Conservation (phyloP, 2,888 invertebrate genomes). For the Noctua janthe region DNA sequence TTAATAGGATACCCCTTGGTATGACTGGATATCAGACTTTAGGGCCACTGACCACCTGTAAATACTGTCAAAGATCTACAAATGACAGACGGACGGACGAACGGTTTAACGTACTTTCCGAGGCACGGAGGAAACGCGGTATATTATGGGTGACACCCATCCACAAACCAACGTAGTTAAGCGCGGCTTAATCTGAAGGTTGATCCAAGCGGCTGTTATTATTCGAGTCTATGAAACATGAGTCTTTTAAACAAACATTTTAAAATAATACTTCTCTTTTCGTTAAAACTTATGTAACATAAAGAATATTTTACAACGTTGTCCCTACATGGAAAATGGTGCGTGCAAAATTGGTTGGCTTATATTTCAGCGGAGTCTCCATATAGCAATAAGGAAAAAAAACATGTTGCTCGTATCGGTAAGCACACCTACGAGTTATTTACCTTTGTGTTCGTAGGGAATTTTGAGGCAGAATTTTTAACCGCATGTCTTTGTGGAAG, state of each 20-base stretch:
- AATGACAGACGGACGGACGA: too few species aligned
- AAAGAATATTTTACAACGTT: conserved; percentile 25
- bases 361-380: conserved; percentile 45
- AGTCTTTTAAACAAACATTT: background rate
- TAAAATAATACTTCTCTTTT: background rate
- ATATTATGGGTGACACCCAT: too few species aligned
- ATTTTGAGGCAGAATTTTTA: conserved; percentile 12
- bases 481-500: background rate
- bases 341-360: conserved; percentile 42
- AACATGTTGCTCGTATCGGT: conserved; percentile 40
- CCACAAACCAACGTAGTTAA: too few species aligned
- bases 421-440: conserved; percentile 47
- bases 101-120: too few species aligned
- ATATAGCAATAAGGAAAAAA: conserved; percentile 52
- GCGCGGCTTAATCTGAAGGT: too few species aligned
- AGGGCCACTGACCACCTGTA: too few species aligned
- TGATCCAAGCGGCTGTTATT: too few species aligned
- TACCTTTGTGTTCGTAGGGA: conserved; percentile 29
- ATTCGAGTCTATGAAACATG: too few species aligned
- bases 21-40: too few species aligned
- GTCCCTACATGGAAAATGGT: conserved; percentile 36
- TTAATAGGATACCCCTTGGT: too few species aligned
- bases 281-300: background rate
- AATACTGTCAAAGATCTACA: too few species aligned
- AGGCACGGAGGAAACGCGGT: too few species aligned